A percentile compares a stretch with the other conserved stretches of the same genome.
Conservation (phyloP, 2,888 invertebrate species). For the Branchinecta sandiegonensis region DNA sequence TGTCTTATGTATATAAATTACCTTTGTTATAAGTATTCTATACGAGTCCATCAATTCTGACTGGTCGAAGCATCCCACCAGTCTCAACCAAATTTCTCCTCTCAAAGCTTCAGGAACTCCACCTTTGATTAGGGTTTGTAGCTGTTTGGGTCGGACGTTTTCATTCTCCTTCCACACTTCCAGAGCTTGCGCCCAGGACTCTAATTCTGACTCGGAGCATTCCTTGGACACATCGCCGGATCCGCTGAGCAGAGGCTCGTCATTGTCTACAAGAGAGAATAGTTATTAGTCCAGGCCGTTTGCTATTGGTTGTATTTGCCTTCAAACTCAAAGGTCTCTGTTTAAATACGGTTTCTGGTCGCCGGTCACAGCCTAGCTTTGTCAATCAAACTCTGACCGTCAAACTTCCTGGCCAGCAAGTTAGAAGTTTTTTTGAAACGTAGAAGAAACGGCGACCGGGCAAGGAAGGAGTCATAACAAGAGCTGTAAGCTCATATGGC, state of each 20-base stretch:
- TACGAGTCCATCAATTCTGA: slow-evolving; percentile 76
- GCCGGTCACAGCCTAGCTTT: too few species aligned
- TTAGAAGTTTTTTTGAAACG: too few species aligned
- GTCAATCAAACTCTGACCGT: too few species aligned
- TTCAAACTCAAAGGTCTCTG: too few species aligned
- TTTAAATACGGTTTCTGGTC: too few species aligned
- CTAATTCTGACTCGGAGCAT: slow-evolving; percentile 79
- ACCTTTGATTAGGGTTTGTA: slow-evolving; percentile 55
- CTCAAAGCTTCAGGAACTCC: slow-evolving; percentile 93
- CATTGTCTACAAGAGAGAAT: slow-evolving; percentile 48
- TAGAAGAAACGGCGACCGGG: too few species aligned
- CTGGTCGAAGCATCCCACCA: slow-evolving; percentile 73
- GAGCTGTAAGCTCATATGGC: too few species aligned
- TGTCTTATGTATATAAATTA: slow-evolving; percentile 31
- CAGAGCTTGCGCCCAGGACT: slow-evolving; percentile 80
- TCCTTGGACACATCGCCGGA: slow-evolving; percentile 95
- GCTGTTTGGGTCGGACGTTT: slow-evolving; percentile 58
- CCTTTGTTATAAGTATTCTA: slow-evolving; percentile 78
- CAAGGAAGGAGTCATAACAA: too few species aligned
- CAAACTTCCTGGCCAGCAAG: too few species aligned
- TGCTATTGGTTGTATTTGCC: too few species aligned
- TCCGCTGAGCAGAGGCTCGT: slow-evolving; percentile 91
- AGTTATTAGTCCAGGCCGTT: too few species aligned
- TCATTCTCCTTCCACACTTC: slow-evolving; percentile 45
- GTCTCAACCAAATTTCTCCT: slow-evolving; percentile 92